A percentile compares a stretch with the other conserved stretches of the same genome.
Evolutionary conservation across 2,797 vertebrate genomes (phyloP).

Genomic region (Rhinoraja longicauda): DNA sequence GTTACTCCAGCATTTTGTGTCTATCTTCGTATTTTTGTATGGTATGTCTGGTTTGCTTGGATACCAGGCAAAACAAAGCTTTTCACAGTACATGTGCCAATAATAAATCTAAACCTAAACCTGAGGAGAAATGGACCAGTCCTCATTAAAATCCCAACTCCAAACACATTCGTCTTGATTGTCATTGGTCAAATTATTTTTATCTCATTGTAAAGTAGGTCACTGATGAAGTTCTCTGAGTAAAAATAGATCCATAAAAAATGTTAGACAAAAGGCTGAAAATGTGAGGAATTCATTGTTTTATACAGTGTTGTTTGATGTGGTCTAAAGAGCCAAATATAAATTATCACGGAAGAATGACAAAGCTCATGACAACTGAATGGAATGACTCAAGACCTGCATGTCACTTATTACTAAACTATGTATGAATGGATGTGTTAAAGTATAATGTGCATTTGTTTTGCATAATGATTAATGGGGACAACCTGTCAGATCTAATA

Average conservation of each 20-base stretch:
- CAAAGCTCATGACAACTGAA: background rate
- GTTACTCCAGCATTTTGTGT: too few relatives aligned
- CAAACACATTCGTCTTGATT: background rate
- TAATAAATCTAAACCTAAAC: too few relatives aligned
- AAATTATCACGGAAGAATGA: background rate
- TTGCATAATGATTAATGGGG: background rate
- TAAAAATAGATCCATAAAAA: background rate
- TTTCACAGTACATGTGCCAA: too few relatives aligned
- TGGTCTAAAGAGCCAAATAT: background rate
- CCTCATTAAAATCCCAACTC: background rate
- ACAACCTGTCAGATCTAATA: background rate
- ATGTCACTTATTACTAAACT: background rate
- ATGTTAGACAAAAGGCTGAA: too few relatives aligned
- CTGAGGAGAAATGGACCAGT: background rate
- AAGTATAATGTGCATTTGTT: background rate
- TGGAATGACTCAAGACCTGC: background rate
- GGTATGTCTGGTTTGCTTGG: too few relatives aligned
- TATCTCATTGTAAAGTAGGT: background rate
- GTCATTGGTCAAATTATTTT: background rate
- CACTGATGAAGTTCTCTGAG: background rate
- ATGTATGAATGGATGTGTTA: background rate
- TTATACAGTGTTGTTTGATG: background rate
- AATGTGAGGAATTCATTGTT: too few relatives aligned
- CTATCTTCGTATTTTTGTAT: too few relatives aligned
- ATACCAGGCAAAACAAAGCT: too few relatives aligned